Evolutionary conservation across 2,797 vertebrate genomes (phyloP).

Genomic region (Microcaecilia unicolor): DNA sequence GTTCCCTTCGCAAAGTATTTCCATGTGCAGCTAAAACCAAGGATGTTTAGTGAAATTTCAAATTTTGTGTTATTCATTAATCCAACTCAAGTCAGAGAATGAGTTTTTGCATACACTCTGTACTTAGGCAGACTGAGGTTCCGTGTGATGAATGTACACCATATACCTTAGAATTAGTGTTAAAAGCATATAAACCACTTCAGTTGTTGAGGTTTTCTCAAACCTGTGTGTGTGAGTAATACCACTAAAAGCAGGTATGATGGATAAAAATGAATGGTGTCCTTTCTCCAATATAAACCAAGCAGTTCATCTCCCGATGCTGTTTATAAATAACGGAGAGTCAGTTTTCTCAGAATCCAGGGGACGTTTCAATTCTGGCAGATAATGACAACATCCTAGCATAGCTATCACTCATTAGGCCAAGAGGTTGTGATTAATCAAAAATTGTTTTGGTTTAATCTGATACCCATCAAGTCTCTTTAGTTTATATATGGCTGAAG

Average conservation of each 20-base stretch:
- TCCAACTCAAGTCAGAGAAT: constrained; percentile 18
- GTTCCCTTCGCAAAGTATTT: background rate
- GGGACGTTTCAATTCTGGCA: constrained; percentile 57
- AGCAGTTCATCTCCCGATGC: constrained; percentile 54
- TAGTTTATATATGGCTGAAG: constrained; percentile 68
- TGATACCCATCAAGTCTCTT: constrained; percentile 81
- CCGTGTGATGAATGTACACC: constrained; percentile 54
- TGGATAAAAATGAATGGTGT: constrained; percentile 67
- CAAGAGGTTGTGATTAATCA: constrained; percentile 85
- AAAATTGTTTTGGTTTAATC: constrained; percentile 80
- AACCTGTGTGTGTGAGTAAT: constrained; percentile 52
- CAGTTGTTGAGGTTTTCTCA: constrained; percentile 61
- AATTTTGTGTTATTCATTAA: constrained; percentile 4
- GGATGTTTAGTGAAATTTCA: constrained; percentile 21
- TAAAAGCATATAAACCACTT: constrained; percentile 72
- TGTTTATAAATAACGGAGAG: constrained; percentile 65
- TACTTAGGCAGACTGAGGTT: constrained; percentile 28
- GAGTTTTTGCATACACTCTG: constrained; percentile 18
- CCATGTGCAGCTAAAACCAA: constrained; percentile 15
- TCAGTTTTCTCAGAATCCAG: constrained; percentile 52
- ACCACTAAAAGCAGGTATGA: constrained; percentile 73
- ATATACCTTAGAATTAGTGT: constrained; percentile 63
- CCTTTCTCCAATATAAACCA: constrained; percentile 55
- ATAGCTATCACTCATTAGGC: constrained; percentile 71
- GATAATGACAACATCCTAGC: constrained; percentile 74